phyloP scores from a whole-genome alignment of 1,140 invertebrate genomes.

The Eriocheir sinensis region DNA sequence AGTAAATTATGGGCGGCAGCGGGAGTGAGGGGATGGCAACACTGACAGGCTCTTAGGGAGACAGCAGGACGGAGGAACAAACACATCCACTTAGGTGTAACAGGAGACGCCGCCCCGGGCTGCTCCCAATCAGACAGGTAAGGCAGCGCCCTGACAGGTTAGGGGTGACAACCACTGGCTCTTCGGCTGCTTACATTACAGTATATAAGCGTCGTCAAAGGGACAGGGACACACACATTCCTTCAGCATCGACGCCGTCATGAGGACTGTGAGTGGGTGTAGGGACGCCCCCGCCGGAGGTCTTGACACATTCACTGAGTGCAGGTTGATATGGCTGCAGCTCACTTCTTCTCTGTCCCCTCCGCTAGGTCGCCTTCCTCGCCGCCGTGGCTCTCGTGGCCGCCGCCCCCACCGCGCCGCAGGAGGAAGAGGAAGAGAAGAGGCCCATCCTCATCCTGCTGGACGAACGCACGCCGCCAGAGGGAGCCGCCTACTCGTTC shows the following conservation, averaged over 20 bases:
- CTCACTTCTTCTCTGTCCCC: not conserved
- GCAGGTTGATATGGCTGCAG: not conserved
- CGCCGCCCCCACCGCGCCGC: not conserved
- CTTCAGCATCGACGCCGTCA: not conserved
- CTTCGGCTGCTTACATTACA: not conserved
- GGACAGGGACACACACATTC: not conserved
- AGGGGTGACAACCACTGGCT: not conserved
- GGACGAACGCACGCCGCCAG: not conserved
- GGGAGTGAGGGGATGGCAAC: not conserved
- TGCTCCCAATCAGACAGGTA: not conserved
- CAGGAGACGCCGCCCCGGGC: not conserved
- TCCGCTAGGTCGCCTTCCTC: not conserved
- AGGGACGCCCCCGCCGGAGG: not conserved
- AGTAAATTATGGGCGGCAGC: not conserved
- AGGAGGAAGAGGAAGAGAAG: not conserved
- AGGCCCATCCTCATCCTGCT: not conserved
- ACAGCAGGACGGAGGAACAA: not conserved
- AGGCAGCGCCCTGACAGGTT: not conserved
- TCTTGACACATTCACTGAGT: not conserved
- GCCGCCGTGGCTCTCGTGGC: constrained; percentile 23
- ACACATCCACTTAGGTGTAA: not conserved
- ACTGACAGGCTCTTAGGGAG: not conserved
- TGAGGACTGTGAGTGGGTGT: not conserved
- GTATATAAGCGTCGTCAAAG: not conserved
- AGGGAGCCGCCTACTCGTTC: constrained; percentile 41